Base-by-base conservation (phyloP, 2,113 vertebrate species). In the Strix uralensis region DNA sequence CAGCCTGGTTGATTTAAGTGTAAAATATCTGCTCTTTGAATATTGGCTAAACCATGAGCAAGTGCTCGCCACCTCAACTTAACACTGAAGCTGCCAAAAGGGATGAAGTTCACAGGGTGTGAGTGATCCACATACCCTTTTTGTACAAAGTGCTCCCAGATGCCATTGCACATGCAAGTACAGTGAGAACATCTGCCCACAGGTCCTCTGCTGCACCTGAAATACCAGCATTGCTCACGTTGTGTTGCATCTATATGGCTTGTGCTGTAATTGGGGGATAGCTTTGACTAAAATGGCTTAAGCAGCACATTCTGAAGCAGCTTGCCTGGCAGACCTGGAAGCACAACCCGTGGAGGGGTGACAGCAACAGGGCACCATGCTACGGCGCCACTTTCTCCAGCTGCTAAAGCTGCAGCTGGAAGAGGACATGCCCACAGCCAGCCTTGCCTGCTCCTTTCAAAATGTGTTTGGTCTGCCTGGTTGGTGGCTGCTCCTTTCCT, bases 191-290 rank as follows among this genome's bases (percentile, higher is more conserved):
- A 27, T 27, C 22, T 80, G 54, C 54, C 57, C 15, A 18, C 9
- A 9, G n/a, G n/a, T 57, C 47, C 36, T 57, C 29, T 8, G 22
- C 54, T 36, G 57, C n/a, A 58, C 74, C 26, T 42, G 82, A 21
- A 75, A 38, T 0, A 42, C 47, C 81, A 67, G 16, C 73, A 44
- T 19, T 1, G 1, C 13, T 38, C 2, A 1, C 1, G 0, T 49
- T 25, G 32, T 0, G 7, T 9, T 32, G 34, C 30, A 30, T 23
- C 36, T 22, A 1, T 20, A 14, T 1, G 5, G 29, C 38, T 21
- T 44, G 25, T 36, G 42, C 69, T 44, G 5, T n/a, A 23, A 34
- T 1, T 25, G 25, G 18, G 42, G 18, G 25, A 58, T 8, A 32
- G 73, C 61, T 59, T 59, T 11, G 34, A n/a, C 79, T 52, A 4